phyloP scores from a whole-genome alignment of 2,888 invertebrate species.

The Agapetus fuscipes region DNA sequence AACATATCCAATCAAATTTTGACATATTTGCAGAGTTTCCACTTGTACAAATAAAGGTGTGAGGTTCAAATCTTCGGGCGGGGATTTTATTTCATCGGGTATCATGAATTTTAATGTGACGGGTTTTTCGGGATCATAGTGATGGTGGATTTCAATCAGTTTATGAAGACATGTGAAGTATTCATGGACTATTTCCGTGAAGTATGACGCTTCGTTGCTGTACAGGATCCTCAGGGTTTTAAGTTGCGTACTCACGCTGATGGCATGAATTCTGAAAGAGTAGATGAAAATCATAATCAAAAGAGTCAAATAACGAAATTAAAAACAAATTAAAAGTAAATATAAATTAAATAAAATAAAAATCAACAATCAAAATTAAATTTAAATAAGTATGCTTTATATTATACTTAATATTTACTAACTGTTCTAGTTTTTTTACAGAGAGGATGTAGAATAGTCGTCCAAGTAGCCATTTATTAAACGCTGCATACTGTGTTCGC shows the following conservation, averaged over 20 bases:
- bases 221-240: constrained; percentile 45
- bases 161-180: constrained; percentile 37
- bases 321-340: background rate
- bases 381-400: too few species aligned
- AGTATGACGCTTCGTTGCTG: constrained; percentile 41
- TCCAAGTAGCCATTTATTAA: constrained; percentile 59
- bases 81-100: constrained; percentile 33
- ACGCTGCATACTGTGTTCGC: constrained; percentile 35
- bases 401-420: too few species aligned
- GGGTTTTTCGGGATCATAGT: constrained; percentile 12
- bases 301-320: background rate
- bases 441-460: constrained; percentile 54
- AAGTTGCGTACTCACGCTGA: constrained; percentile 46
- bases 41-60: constrained; percentile 36
- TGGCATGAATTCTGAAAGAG: constrained; percentile 39
- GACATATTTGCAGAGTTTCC: constrained; percentile 25
- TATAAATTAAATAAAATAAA: constrained; percentile 1
- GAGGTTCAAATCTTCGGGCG: constrained; percentile 34
- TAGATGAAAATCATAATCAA: constrained; percentile 1
- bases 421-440: constrained; percentile 41
- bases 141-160: constrained; percentile 35
- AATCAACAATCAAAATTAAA: background rate
- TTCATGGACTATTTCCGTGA: constrained; percentile 38
- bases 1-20: constrained; percentile 27
- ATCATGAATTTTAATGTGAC: constrained; percentile 37